Percentiles rank a stretch among this genome's conserved stretches.
Conservation (phyloP, 2,888 invertebrate species). For the Ennomos fuscantarius region DNA sequence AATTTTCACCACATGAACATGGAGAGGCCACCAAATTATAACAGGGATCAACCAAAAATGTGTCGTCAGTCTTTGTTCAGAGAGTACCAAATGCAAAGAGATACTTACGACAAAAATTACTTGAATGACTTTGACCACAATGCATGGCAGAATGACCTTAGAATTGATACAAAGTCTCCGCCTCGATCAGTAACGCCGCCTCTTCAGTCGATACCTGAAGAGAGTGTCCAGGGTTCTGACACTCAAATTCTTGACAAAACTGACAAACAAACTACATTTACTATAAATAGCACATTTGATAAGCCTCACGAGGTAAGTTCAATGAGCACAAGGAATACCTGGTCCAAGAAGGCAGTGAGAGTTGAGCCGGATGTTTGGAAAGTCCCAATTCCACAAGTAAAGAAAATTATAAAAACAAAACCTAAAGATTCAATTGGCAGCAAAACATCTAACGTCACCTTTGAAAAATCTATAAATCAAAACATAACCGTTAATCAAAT, state of each 20-base stretch:
- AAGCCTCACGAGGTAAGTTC: constrained; percentile 52
- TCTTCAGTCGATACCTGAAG: constrained; percentile 80
- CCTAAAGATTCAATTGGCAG: constrained; percentile 51
- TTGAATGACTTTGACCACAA: constrained; percentile 56
- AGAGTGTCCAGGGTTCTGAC: constrained; percentile 68
- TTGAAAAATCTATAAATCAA: constrained; percentile 71
- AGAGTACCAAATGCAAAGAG: constrained; percentile 62
- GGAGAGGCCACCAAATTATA: constrained; percentile 60
- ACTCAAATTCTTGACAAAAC: constrained; percentile 65
- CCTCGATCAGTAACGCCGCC: constrained; percentile 72
- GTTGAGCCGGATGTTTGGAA: constrained; percentile 74
- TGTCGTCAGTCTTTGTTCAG: constrained; percentile 73
- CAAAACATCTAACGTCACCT: constrained; percentile 54
- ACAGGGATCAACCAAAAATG: constrained; percentile 63
- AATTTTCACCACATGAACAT: constrained; percentile 46
- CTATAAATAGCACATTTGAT: constrained; percentile 76
- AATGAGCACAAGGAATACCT: constrained; percentile 55
- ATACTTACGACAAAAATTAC: constrained; percentile 54
- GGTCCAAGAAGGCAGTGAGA: constrained; percentile 73
- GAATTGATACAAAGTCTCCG: constrained; percentile 61
- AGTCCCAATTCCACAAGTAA: constrained; percentile 58
- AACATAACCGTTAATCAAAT: constrained; percentile 67
- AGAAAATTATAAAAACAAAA: constrained; percentile 59
- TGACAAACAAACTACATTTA: constrained; percentile 68
- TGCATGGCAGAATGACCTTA: constrained; percentile 67